Conservation (phyloP, 1,140 invertebrate genomes). For the Drosophila sechellia region DNA sequence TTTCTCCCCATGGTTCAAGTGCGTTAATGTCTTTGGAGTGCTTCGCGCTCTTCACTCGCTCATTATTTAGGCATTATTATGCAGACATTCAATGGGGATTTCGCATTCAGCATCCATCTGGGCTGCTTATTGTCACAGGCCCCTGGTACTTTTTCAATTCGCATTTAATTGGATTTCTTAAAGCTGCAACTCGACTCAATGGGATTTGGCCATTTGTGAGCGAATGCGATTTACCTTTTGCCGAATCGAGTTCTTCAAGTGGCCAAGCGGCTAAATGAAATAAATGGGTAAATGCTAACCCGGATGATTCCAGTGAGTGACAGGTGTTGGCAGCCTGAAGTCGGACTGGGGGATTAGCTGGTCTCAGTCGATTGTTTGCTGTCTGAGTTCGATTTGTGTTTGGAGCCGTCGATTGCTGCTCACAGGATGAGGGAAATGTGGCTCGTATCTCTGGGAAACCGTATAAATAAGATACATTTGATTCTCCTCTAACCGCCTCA, state of each 20-base stretch:
- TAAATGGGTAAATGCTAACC: not conserved
- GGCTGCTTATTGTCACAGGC: conserved; percentile 10
- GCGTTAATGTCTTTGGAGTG: conserved; percentile 81
- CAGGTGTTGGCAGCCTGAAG: conserved; percentile 57
- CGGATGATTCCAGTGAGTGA: conserved; percentile 26
- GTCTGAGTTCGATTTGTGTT: conserved; percentile 7
- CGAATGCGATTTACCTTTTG: conserved; percentile 51
- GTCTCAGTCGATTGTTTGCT: conserved; percentile 31
- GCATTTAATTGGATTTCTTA: conserved; percentile 79
- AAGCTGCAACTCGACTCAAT: conserved; percentile 73
- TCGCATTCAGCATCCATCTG: conserved; percentile 1
- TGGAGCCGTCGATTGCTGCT: not conserved
- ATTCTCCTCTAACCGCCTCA: too few relatives aligned
- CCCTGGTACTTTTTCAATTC: not conserved
- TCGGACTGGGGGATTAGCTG: conserved; percentile 38
- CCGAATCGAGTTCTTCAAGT: not conserved
- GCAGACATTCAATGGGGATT: conserved; percentile 57
- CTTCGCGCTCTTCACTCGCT: conserved; percentile 73
- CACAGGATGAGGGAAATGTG: not conserved
- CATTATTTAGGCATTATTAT: conserved; percentile 73
- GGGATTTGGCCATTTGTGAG: conserved; percentile 62
- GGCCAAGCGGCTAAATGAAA: conserved; percentile 26
- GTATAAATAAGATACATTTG: not conserved
- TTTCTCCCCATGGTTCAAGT: conserved; percentile 57
- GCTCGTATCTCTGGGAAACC: not conserved